Percentiles rank a stretch among this genome's conserved stretches.
Evolutionary conservation across 2,797 vertebrate genomes (phyloP).

Genomic region (Phoeniculus purpureus): DNA sequence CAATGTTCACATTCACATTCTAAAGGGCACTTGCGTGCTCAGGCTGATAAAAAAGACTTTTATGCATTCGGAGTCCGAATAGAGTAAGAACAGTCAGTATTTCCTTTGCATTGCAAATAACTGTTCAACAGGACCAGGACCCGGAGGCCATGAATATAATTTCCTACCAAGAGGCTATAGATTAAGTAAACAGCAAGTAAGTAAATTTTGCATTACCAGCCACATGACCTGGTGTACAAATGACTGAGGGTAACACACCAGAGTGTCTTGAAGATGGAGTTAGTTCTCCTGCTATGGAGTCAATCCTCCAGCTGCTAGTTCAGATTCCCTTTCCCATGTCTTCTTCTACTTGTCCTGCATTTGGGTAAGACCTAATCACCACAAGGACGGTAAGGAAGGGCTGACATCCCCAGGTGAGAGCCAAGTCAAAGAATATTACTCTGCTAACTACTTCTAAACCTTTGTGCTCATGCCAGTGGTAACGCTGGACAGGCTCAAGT

Average conservation of each 20-base stretch:
- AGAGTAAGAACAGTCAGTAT: background rate
- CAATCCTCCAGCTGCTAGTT: background rate
- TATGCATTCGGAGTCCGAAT: background rate
- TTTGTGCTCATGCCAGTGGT: rapidly evolving
- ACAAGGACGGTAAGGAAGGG: background rate
- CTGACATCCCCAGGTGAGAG: background rate
- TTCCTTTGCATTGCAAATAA: constrained; percentile 48
- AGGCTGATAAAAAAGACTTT: constrained; percentile 8
- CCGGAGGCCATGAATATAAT: constrained; percentile 19
- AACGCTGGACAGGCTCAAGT: background rate
- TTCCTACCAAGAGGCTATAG: constrained; percentile 13
- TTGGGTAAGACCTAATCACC: background rate
- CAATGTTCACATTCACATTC: background rate
- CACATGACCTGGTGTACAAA: rapidly evolving
- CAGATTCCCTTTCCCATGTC: background rate
- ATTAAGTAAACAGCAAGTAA: constrained; percentile 22
- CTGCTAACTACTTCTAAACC: background rate
- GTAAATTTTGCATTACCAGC: background rate
- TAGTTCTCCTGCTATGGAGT: background rate
- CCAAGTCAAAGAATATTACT: background rate
- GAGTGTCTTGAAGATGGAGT: background rate
- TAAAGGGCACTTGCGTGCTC: constrained; percentile 7
- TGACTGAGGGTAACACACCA: background rate
- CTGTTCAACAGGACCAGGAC: background rate
- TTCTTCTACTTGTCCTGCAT: background rate